Evolutionary conservation across 2,113 vertebrate genomes (phyloP), one percentile per base, ranked within the genome.

Genomic region (Podilymbus podiceps): DNA sequence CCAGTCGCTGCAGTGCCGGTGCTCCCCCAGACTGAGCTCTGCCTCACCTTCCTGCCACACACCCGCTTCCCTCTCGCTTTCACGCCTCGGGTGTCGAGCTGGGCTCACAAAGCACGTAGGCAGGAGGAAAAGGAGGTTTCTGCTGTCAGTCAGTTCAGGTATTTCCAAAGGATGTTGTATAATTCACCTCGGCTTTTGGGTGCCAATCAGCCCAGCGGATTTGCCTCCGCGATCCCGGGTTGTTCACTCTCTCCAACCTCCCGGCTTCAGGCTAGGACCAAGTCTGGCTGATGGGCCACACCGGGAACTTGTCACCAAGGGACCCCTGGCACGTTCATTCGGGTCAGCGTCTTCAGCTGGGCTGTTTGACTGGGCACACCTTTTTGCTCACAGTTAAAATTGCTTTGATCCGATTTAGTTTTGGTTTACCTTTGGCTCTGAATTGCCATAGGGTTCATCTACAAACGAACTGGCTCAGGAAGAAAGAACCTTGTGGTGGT

Each of bases 161-260:
- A 3, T 77, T 90, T 76, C 87, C 67, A 53, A 4, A 78, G 47
- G 81, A 44, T 46, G 52, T 60, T 89, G 28, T 46, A 58, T 56
- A 88, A 91, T 49, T 85, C 76, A 33, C 53, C 67, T 58, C 52
- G 0, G 4, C 78, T 58, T 4, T 21, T 12, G 3, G 87, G 35
- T 2, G 2, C 84, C 2, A 0, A 47, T 55, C 92, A 44, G 62
- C 49, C 42, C 3, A 24, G 50, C 8, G 0, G 77, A 72, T 77
- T 78, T 15, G 0, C 53, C 76, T 80, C 75, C 1, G 4, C 1
- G 0, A 56, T 73, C 52, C 63, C 0, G 0, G 22, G 6, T n/a
- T 2, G 4, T 17, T 25, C 88, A 2, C 58, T 55, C 76, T 81
- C 44, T 49, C 72, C 0, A 0, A 13, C 38, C 89, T 93, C 75